Evolutionary conservation across 2,888 invertebrate genomes (phyloP).

Genomic region (Diarsia brunnea): DNA sequence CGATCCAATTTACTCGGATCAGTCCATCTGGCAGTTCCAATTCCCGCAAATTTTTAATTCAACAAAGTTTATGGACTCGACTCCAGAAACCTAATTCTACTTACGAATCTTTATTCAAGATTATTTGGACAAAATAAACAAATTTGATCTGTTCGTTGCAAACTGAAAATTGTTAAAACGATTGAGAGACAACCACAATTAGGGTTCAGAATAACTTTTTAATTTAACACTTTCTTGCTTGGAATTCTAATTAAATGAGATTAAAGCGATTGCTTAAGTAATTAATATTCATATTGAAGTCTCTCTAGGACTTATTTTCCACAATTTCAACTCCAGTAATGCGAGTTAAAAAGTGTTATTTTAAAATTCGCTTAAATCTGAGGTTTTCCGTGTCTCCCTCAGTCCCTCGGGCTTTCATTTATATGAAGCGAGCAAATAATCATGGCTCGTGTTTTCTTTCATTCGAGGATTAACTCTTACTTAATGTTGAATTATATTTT

Average conservation of each 20-base stretch:
- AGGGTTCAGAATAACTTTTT: constrained; percentile 53
- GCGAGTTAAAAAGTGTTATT: constrained; percentile 51
- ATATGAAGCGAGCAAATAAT: constrained; percentile 33
- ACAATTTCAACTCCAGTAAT: constrained; percentile 50
- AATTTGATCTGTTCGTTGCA: constrained; percentile 33
- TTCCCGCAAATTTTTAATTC: constrained; percentile 45
- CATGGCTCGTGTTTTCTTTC: constrained; percentile 43
- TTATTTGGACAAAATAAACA: constrained; percentile 29
- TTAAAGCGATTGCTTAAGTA: constrained; percentile 57
- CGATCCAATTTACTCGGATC: constrained; percentile 48
- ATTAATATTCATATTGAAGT: constrained; percentile 63
- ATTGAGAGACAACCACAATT: constrained; percentile 53
- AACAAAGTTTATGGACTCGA: constrained; percentile 36
- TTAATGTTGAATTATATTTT: constrained; percentile 45
- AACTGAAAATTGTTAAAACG: constrained; percentile 43
- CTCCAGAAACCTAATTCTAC: constrained; percentile 29
- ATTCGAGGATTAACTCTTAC: constrained; percentile 42
- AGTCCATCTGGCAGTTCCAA: constrained; percentile 47
- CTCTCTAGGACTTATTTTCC: constrained; percentile 49
- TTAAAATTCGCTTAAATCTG: constrained; percentile 51
- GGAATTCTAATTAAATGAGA: constrained; percentile 61
- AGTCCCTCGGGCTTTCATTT: constrained; percentile 44
- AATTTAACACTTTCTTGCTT: constrained; percentile 55
- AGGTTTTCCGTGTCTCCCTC: constrained; percentile 30
- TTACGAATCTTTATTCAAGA: constrained; percentile 31